A percentile compares a stretch with the other conserved stretches of the same genome.
These are phyloP conservation scores for Peromyscus melanophrys DNA, from an alignment of 2,797 vertebrate genomes.

Conservation along the genomic window DNA sequence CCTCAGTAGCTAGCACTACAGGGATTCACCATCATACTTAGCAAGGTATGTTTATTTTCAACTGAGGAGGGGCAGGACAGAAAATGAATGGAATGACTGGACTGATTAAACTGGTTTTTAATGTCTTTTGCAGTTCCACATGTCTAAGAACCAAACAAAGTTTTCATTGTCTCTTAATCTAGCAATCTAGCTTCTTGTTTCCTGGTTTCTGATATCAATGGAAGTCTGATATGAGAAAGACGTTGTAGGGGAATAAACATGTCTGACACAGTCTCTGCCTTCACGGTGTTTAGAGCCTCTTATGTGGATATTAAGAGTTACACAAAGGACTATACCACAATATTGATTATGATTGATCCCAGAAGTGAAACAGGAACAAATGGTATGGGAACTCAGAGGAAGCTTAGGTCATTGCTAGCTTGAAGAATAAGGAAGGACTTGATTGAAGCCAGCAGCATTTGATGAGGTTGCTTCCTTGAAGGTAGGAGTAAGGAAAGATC, in stretches of 20 bases:
- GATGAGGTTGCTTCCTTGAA: not conserved
- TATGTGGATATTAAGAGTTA: conserved; percentile 13
- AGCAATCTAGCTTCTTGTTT: conserved; percentile 78
- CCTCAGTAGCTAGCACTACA: not conserved
- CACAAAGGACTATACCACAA: not conserved
- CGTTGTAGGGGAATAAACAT: not conserved
- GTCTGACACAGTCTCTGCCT: conserved; percentile 8
- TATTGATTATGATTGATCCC: conserved; percentile 10
- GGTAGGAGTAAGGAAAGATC: not conserved
- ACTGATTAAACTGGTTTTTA: not conserved
- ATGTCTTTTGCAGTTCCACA: conserved; percentile 21
- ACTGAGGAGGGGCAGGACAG: not conserved
- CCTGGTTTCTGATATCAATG: conserved; percentile 58
- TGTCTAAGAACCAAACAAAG: not conserved
- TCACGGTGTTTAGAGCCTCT: conserved; percentile 55
- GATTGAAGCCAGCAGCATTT: not conserved
- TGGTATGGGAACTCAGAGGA: conserved; percentile 3
- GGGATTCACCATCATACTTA: not conserved
- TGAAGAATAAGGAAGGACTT: conserved; percentile 27
- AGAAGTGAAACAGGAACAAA: conserved; percentile 51
- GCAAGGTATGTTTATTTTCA: not conserved
- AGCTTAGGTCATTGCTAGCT: not conserved
- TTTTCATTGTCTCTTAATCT: conserved; percentile 67
- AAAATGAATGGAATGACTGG: not conserved
- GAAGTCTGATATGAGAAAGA: conserved; percentile 29